Base-by-base conservation (phyloP, 1,140 invertebrate species). In the Mesaphorura yosii region DNA sequence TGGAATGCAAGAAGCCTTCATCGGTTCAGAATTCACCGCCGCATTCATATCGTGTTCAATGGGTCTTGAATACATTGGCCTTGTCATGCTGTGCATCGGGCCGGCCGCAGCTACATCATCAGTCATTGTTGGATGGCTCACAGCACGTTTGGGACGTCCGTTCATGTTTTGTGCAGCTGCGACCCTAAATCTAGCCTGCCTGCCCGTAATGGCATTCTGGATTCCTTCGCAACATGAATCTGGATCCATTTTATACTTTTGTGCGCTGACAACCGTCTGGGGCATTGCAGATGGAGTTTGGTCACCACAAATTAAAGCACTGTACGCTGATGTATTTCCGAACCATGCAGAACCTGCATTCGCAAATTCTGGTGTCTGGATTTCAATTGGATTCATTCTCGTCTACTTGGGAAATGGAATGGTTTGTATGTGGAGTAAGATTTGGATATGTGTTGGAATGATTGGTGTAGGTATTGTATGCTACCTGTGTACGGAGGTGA, bases 1-100 rank as follows among this genome's bases (percentile, higher is more conserved):
- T 46, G 26, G 17, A 29, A 34, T 34, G 31, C 91, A 96, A 68
- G 92, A 97, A 68, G 90, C 88, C 0, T 96, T 95, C 72, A 87
- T 95, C 53, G 83, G 86, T 12, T 88, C 88, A 40, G 89, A 96
- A 63, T 97, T 88, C 67, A 95, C 19, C 29, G 10, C 26, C 25
- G 60, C 53, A 15, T 63, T 49, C 38, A 56, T 96, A 14, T 88
- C 84, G 0, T 97, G 92, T 68, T 82, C 86, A 0, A 70, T 91
- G 61, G 90, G 90, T 20, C 84, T 95, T 27, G 80, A 86, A 59
- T 81, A 82, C 51, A 88, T 97, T 22, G 92, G 91, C 37, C 93
- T 88, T 68, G 88, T 95, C 10, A 90, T 94, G 83, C 91, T 94
- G 63, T 89, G 86, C 66, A 93, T 93, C 66, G 91, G 91, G 19